Evolutionary conservation across 2,113 vertebrate species (phyloP).

Genomic region (Indicator maculatus): DNA sequence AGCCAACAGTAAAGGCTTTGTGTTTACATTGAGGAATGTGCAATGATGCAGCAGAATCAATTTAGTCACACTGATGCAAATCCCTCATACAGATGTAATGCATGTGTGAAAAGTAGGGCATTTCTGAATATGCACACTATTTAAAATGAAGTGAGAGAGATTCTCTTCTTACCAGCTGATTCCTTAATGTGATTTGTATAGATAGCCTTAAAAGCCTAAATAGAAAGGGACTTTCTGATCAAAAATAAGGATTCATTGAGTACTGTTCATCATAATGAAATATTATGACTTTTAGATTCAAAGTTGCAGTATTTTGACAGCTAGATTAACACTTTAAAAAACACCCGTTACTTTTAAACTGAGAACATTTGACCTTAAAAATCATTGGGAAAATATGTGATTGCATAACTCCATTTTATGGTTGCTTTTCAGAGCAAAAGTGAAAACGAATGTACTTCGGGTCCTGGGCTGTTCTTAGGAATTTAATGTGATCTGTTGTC

Average conservation of each 20-base stretch:
- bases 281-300: not conserved
- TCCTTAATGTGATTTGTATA: not conserved
- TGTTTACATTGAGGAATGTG: slow-evolving; percentile 63
- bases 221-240: not conserved
- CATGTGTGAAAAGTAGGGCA: slow-evolving; percentile 36
- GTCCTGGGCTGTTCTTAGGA: not conserved
- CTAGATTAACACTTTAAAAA: not conserved
- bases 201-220: not conserved
- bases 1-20: slow-evolving; percentile 36
- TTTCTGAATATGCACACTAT: not conserved
- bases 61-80: slow-evolving; percentile 63
- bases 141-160: not conserved
- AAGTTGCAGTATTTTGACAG: not conserved
- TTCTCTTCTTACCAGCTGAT: not conserved
- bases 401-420: not conserved
- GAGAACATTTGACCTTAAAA: slow-evolving; percentile 16
- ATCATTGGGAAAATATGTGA: not conserved
- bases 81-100: slow-evolving; percentile 25
- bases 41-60: slow-evolving; percentile 60
- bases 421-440: slow-evolving; percentile 7
- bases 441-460: slow-evolving; percentile 30
- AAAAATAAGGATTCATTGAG: not conserved
- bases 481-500: slow-evolving; percentile 37
- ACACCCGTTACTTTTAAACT: not conserved
- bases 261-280: not conserved